Conservation (phyloP, 2,113 vertebrate genomes). For the Cyprinus carpio region DNA sequence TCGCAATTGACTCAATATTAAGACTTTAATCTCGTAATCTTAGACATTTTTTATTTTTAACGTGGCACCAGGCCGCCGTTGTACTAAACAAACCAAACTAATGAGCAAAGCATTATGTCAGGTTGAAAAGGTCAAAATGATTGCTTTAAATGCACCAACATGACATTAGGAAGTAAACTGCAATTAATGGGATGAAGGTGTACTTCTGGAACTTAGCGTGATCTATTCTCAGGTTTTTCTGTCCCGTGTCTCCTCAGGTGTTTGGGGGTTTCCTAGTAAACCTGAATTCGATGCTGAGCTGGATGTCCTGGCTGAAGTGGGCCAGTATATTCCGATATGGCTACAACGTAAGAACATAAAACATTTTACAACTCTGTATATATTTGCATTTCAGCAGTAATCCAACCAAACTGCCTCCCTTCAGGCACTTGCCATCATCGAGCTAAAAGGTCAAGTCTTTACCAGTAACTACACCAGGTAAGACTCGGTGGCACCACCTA, state of each 20-base stretch:
- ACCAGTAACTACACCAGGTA: conserved; percentile 61
- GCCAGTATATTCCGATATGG: conserved; percentile 79
- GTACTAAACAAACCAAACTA: background rate
- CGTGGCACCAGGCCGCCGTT: too few species aligned
- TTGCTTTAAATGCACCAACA: background rate
- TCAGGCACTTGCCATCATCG: conserved; percentile 73
- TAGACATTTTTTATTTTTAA: too few species aligned
- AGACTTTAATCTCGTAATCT: too few species aligned
- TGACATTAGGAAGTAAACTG: background rate
- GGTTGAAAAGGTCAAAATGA: background rate
- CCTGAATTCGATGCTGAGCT: conserved; percentile 76
- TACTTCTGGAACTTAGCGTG: background rate
- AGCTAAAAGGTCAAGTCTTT: conserved; percentile 70
- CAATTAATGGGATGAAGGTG: background rate
- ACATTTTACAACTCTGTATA: background rate
- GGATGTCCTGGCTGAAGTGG: conserved; percentile 80
- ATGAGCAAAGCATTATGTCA: background rate
- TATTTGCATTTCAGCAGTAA: background rate
- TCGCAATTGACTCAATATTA: too few species aligned
- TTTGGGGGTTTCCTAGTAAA: conserved; percentile 79
- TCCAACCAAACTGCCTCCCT: background rate
- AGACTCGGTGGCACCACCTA: conserved; percentile 49
- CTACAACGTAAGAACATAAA: conserved; percentile 68
- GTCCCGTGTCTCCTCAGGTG: conserved; percentile 63
- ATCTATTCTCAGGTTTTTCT: background rate